A percentile compares a stretch with the other conserved stretches of the same genome.
Evolutionary conservation across 2,888 invertebrate species (phyloP).

Genomic region (Amiota communis): DNA sequence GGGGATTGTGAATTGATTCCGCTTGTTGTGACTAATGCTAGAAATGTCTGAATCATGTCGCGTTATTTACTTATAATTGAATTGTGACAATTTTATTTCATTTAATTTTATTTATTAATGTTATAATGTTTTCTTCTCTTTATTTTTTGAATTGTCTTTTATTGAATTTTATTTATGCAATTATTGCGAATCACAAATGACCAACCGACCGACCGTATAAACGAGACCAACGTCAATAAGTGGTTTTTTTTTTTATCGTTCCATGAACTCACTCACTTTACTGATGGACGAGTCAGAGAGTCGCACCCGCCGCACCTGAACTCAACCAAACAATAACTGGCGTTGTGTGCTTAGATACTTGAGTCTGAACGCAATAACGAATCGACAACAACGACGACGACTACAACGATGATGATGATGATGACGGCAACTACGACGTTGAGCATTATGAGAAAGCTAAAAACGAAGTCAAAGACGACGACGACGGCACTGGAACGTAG

Average conservation of each 20-base stretch:
- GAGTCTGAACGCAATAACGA: neutral
- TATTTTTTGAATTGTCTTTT: too few relatives aligned
- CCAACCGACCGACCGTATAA: too few relatives aligned
- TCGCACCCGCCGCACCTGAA: slow-evolving; percentile 61
- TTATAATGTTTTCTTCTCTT: too few relatives aligned
- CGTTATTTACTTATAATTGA: neutral
- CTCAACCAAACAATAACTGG: slow-evolving; percentile 58
- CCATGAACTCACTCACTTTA: neutral
- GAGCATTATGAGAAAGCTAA: neutral
- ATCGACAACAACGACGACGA: slow-evolving; percentile 4
- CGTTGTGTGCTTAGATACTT: slow-evolving; percentile 28
- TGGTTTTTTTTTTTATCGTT: neutral
- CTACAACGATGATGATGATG: neutral
- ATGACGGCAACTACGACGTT: neutral
- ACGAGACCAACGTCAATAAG: too few relatives aligned
- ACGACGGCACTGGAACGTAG: neutral
- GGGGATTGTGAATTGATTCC: too few relatives aligned
- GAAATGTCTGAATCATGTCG: neutral
- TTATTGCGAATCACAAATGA: too few relatives aligned
- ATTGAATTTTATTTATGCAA: too few relatives aligned
- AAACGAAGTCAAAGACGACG: neutral
- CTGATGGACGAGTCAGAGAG: neutral
- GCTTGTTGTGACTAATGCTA: slow-evolving; percentile 1
- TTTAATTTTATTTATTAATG: too few relatives aligned
- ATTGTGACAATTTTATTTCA: too few relatives aligned